Conservation (phyloP, 2,113 vertebrate genomes). For the Hydrochoerus hydrochaeris region DNA sequence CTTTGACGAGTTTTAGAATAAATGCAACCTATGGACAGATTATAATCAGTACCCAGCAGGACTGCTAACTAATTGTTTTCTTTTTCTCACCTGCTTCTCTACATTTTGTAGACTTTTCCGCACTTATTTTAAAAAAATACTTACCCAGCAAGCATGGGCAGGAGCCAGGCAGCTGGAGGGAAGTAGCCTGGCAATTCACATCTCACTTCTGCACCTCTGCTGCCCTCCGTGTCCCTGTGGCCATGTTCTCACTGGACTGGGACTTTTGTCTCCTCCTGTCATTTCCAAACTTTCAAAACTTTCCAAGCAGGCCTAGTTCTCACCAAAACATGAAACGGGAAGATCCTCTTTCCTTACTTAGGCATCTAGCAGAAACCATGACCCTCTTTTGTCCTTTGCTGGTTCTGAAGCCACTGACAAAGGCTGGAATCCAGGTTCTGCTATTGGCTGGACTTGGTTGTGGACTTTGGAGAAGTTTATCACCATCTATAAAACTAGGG, state of each 20-base stretch:
- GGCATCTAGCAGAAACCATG: neutral
- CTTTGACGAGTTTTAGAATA: neutral
- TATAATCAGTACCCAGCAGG: neutral
- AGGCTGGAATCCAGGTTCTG: neutral
- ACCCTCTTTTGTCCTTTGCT: neutral
- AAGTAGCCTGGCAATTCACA: neutral
- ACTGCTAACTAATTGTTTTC: neutral
- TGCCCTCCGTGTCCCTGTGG: neutral
- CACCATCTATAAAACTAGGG: neutral
- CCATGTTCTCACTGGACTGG: neutral
- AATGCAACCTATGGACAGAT: neutral
- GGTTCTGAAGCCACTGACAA: neutral
- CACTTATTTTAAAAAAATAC: neutral
- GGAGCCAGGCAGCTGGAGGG: neutral
- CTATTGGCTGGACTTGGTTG: neutral
- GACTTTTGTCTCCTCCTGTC: neutral
- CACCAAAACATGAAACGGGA: neutral
- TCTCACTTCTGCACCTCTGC: neutral
- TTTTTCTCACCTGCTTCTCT: constrained; percentile 1
- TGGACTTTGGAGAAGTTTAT: neutral
- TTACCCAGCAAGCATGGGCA: neutral
- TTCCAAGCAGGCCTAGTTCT: neutral
- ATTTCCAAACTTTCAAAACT: constrained; percentile 1
- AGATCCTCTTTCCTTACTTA: neutral
- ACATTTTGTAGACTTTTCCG: neutral